These are phyloP conservation scores for Ectobius pallidus DNA, from an alignment of 2,888 invertebrate genomes.

Conservation along the genomic window DNA sequence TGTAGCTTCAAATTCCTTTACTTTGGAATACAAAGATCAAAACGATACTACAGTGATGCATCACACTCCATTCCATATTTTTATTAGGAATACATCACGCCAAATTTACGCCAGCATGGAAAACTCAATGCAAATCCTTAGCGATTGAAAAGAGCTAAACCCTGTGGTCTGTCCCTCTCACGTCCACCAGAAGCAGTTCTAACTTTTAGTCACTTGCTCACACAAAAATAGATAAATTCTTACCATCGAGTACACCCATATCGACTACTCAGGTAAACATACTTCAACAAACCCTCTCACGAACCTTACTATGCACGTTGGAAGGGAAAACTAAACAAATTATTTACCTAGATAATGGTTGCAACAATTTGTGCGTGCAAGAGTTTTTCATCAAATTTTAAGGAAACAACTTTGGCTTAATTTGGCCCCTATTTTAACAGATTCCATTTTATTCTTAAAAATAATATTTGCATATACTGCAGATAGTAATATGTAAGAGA, in stretches of 20 bases:
- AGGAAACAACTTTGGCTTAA: background rate
- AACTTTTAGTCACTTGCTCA: background rate
- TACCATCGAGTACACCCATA: background rate
- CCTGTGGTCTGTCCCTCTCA: conserved; percentile 4
- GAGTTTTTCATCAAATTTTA: background rate
- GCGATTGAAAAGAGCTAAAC: background rate
- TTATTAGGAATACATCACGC: too few relatives aligned
- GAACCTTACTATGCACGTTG: background rate
- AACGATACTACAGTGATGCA: too few relatives aligned
- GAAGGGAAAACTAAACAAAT: background rate
- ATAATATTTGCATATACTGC: background rate
- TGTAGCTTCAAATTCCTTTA: too few relatives aligned
- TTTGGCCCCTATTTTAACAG: background rate
- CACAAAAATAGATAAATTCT: conserved; percentile 25
- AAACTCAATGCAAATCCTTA: conserved; percentile 2
- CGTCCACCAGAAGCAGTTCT: background rate
- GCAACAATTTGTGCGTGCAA: background rate
- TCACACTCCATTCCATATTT: too few relatives aligned
- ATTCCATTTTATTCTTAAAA: background rate
- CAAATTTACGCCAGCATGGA: too few relatives aligned
- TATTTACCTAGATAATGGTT: background rate
- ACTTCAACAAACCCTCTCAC: too few relatives aligned
- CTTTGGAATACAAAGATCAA: too few relatives aligned
- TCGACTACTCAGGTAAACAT: too few relatives aligned
- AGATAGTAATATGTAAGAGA: background rate